Evolutionary conservation across 2,797 vertebrate species (phyloP), one percentile per base, ranked within the genome.

Genomic region (Corythornis leucogaster): DNA sequence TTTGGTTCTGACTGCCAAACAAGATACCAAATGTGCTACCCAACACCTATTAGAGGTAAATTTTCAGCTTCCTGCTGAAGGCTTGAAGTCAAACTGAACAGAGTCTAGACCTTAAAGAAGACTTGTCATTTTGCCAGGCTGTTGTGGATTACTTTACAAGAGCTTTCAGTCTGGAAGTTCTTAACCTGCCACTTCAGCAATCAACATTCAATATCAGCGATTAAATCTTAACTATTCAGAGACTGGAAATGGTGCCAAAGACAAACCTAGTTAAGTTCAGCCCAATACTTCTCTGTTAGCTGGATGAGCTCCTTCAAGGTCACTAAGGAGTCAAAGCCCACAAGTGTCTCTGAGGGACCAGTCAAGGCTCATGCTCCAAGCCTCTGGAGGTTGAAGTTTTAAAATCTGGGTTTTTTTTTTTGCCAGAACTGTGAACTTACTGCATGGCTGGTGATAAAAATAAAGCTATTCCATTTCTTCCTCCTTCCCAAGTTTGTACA

Each of bases 191-290:
- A 61, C 78, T 86, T 70, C 75, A 81, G 59, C 61, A 89, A 81
- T 94, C 78, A 86, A 50, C 71, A 40, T 88, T 79, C 66, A 50
- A 43, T 73, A 90, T 92, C 93, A 86, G 64, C 48, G 75, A 94
- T 90, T 93, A 88, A 91, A 90, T 94, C 84, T 86, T 18, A 68
- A 59, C 83, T 88, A n/a, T 40, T 48, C 59, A 6, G 25, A 84
- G 83, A 5, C 63, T 88, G 63, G 78, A 94, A 93, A 35, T 3
- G 11, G 71, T 90, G 86, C 87, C 92, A 94, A 57, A 88, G 84
- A 10, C 15, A 94, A 90, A 86, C 63, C 63, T 69, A 53, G 70
- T 80, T 70, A 78, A 80, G 70, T 78, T 79, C 75, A 93, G 68
- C 63, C 67, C 78, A 42, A 46, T 40, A 33, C 7, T 71, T 24